Conservation (phyloP, 2,113 vertebrate species). For the Paradoxurus hermaphroditus region DNA sequence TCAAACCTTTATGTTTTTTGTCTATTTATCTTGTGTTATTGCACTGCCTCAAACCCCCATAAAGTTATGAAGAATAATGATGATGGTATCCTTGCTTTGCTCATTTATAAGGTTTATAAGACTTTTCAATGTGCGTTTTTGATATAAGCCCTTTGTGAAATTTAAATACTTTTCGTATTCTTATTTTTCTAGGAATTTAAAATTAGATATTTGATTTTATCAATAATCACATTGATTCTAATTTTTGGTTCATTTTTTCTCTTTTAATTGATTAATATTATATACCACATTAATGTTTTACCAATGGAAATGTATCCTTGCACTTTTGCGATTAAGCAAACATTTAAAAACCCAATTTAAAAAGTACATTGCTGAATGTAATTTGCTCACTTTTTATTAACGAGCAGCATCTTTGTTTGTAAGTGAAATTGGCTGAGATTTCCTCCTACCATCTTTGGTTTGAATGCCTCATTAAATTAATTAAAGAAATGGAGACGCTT, state of each 20-base stretch:
- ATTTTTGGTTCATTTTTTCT: neutral
- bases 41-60: neutral
- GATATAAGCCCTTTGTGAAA: neutral
- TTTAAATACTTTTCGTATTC: neutral
- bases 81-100: neutral
- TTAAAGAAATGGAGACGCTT: neutral
- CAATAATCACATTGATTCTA: too few species aligned
- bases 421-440: neutral
- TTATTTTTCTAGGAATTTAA: neutral
- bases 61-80: neutral
- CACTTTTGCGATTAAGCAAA: neutral
- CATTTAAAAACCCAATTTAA: neutral
- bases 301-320: neutral
- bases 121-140: neutral
- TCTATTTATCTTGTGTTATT: neutral
- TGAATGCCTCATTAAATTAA: constrained; percentile 1
- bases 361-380: neutral
- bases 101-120: neutral
- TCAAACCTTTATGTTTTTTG: neutral
- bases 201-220: neutral
- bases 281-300: neutral
- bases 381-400: constrained; percentile 33
- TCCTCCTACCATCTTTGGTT: neutral
- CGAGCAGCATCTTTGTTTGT: neutral
- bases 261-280: neutral